phyloP scores from a whole-genome alignment of 2,888 invertebrate genomes.

The Phasia obesa region DNA sequence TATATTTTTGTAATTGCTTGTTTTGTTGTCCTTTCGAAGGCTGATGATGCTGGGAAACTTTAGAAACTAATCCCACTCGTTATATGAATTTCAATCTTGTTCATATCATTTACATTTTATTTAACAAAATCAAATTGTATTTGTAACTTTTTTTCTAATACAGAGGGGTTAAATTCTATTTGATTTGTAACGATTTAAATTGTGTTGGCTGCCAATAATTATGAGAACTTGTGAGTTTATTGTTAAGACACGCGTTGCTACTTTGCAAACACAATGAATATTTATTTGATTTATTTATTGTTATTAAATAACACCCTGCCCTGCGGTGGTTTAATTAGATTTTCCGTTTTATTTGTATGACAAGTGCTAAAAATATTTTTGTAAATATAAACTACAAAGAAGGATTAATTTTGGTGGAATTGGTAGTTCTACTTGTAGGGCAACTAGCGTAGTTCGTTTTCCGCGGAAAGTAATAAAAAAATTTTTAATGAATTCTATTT shows the following conservation, averaged over 20 bases:
- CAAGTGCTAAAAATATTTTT: conserved; percentile 30
- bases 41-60: conserved; percentile 71
- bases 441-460: too few species aligned
- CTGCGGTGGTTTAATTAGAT: conserved; percentile 69
- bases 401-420: background rate
- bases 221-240: conserved; percentile 66
- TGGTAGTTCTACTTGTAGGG: background rate
- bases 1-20: conserved; percentile 79
- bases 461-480: too few species aligned
- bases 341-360: conserved; percentile 20
- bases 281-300: conserved; percentile 62
- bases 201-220: conserved; percentile 62
- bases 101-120: conserved; percentile 64
- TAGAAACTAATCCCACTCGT: conserved; percentile 63
- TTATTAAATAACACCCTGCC: conserved; percentile 57
- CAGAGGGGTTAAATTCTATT: conserved; percentile 45
- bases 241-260: conserved; percentile 64
- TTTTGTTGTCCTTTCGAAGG: conserved; percentile 68
- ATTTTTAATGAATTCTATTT: too few species aligned
- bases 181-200: conserved; percentile 50
- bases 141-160: conserved; percentile 30
- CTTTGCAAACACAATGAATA: conserved; percentile 60
- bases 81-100: conserved; percentile 53
- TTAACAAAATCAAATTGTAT: conserved; percentile 32
- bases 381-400: background rate